Evolutionary conservation across 2,113 vertebrate genomes (phyloP), one percentile per base, ranked within the genome.

Genomic region (Lophius piscatorius): DNA sequence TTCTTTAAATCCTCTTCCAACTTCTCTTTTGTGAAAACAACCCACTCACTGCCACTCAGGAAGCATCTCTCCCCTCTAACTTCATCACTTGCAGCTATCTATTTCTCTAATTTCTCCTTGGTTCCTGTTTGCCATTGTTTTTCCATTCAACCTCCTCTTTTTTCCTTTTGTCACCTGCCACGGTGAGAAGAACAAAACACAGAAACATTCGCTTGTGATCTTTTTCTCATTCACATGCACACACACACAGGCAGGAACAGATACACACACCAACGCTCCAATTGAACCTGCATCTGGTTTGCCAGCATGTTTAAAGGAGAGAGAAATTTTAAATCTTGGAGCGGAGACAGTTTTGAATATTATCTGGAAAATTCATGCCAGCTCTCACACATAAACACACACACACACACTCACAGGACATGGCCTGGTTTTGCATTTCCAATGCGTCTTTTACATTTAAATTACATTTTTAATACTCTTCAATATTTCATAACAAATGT

Each of bases 1-100:
- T 62, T 48, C 34, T 58, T 80, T 31, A 76, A 66, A 74, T 42
- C 24, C 48, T 72, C 46, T 59, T 76, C 56, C 71, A 59, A 65
- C 49, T 54, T 65, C 50, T 62, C 36, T 63, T 66, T 72, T 77
- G 31, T 73, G 23, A 55, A 36, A 47, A 20, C 45, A 55, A 44
- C 76, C 62, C 56, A 58, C 73, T 70, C 60, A 57, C 29, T 26
- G 34, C 31, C 18, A 10, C 34, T 57, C 56, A 4, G 22, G 38
- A 56, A 63, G 55, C 50, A 41, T 52, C 33, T 70, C 46, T 57
- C 12, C 22, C 40, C 21, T 46, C 13, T 9, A 24, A 40, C 20
- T 13, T 54, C 35, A 16, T 47, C 44, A 29, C 52, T 56, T 34
- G n/a, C 13, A 10, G 17, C 35, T 59, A 11, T 5, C 50, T 36